phyloP scores from a whole-genome alignment of 2,888 invertebrate species.

The Chrysolina oricalcia region DNA sequence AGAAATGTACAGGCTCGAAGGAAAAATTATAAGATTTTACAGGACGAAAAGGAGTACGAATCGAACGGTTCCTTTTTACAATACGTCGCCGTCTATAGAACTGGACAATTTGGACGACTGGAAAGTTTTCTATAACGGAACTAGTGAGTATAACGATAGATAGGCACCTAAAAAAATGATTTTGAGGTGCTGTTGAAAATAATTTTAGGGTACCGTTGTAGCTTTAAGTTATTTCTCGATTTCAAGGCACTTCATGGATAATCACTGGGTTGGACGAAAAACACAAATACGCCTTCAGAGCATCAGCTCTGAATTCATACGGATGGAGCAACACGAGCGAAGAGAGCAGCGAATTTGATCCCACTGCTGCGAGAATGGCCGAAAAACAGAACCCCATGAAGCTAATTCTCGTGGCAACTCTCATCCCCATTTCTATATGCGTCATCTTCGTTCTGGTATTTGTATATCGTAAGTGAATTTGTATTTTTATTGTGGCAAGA shows the following conservation, averaged over 20 bases:
- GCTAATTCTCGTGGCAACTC: constrained; percentile 77
- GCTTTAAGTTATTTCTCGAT: background rate
- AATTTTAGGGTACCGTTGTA: background rate
- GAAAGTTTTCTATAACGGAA: constrained; percentile 84
- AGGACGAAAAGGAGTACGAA: constrained; percentile 67
- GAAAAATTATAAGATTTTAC: constrained; percentile 69
- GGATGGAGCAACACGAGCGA: constrained; percentile 88
- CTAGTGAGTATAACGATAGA: constrained; percentile 72
- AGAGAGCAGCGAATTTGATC: constrained; percentile 77
- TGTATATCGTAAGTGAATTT: constrained; percentile 72
- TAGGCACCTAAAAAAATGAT: background rate
- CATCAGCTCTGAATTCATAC: constrained; percentile 84
- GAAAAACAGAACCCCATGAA: constrained; percentile 73
- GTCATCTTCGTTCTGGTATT: constrained; percentile 71
- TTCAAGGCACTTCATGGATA: constrained; percentile 85
- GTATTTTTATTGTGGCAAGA: no score
- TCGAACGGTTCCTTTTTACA: constrained; percentile 66
- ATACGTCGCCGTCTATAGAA: constrained; percentile 74
- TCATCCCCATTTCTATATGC: constrained; percentile 74
- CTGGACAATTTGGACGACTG: constrained; percentile 75
- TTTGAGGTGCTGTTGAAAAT: background rate
- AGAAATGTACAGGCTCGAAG: constrained; percentile 84
- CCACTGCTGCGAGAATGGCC: constrained; percentile 71
- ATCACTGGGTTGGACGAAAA: constrained; percentile 79
- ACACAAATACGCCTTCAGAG: constrained; percentile 81